Evolutionary conservation across 2,888 invertebrate genomes (phyloP).

Genomic region (Cepaea hortensis): DNA sequence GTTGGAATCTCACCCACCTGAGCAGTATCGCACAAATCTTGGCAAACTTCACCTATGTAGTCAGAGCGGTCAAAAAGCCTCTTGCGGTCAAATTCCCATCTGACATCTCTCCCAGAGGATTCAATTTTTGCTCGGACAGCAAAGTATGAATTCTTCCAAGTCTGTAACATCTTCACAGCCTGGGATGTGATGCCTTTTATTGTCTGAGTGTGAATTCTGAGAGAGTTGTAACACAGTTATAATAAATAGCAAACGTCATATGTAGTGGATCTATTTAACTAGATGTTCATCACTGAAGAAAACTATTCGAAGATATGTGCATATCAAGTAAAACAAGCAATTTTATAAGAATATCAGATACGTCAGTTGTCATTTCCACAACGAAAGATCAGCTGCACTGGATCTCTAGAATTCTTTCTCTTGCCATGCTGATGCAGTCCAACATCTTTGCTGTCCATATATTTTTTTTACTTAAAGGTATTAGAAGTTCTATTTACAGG

Average conservation of each 20-base stretch:
- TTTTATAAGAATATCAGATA: no score
- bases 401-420: no score
- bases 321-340: no score
- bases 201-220: conserved; percentile 30
- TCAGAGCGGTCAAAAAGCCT: conserved; percentile 87
- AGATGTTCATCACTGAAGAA: no score
- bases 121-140: conserved; percentile 87
- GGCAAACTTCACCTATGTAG: conserved; percentile 86
- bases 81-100: conserved; percentile 93
- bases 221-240: not conserved
- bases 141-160: conserved; percentile 86
- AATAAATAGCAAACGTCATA: not conserved
- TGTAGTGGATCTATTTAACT: no score
- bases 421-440: no score
- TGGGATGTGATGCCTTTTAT: conserved; percentile 76
- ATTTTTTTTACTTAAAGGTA: no score
- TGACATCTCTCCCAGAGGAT: conserved; percentile 86
- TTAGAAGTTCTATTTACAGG: no score
- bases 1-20: conserved; percentile 78
- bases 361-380: no score
- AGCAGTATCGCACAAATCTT: conserved; percentile 85
- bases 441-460: no score
- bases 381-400: no score
- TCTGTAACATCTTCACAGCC: conserved; percentile 83
- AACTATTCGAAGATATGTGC: no score